These are phyloP conservation scores for Antedon mediterranea DNA, from an alignment of 53 echinoderm and acorn worm genomes.

Conservation along the genomic window DNA sequence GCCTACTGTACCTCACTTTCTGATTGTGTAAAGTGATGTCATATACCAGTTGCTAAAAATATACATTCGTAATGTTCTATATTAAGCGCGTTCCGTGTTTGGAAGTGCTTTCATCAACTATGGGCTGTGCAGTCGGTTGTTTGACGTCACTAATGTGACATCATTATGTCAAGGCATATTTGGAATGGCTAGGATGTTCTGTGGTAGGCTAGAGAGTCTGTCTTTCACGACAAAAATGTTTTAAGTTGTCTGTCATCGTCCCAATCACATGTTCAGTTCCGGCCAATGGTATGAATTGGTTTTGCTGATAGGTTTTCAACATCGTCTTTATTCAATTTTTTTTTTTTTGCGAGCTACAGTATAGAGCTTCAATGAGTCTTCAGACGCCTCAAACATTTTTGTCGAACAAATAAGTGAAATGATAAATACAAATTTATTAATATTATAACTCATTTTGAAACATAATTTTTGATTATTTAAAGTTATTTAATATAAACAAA, in stretches of 20 bases:
- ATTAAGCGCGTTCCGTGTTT: neutral
- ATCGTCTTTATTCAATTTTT: no score
- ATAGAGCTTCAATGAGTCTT: no score
- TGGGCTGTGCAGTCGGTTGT: neutral
- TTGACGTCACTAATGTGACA: neutral
- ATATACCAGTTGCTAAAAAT: neutral
- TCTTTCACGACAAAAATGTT: neutral
- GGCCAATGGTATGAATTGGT: neutral
- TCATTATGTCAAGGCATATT: neutral
- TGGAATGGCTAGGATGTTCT: neutral
- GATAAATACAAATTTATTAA: no score
- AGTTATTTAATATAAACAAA: no score
- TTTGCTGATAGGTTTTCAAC: neutral
- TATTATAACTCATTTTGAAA: no score
- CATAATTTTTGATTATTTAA: no score
- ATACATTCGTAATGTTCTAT: neutral
- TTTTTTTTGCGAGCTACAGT: no score
- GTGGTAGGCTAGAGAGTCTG: neutral
- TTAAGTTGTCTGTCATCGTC: neutral
- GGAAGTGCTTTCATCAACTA: neutral
- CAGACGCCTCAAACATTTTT: no score
- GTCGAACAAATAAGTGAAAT: no score
- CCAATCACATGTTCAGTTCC: neutral
- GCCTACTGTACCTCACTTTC: neutral
- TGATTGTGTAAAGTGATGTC: neutral